Base-by-base conservation (phyloP, 2,113 vertebrate genomes). In the Ciconia stormi region DNA sequence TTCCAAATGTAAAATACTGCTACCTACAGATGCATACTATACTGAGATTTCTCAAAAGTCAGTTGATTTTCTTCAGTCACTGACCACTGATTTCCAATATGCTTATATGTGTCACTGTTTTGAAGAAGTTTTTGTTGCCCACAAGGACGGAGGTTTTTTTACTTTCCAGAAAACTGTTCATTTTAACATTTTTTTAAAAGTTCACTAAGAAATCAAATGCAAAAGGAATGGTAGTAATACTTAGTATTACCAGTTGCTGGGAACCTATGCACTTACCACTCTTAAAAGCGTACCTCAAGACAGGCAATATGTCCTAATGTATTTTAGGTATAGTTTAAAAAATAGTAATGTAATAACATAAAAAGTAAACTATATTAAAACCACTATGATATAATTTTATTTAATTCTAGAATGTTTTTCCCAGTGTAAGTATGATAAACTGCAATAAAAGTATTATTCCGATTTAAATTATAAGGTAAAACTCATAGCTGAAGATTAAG, bases 1-100 rank as follows among this genome's bases (percentile, higher is more conserved):
- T 95, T 94, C 91, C 77, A 82, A 56, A 86, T 81, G 79, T 66
- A 80, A 96, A 96, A 90, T 92, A 25, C 55, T 49, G 47, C 84
- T 94, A 83, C 80, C 72, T 92, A 62, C 69, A 90, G 76, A 59
- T 55, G 62, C 38, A 42, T 65, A 12, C 4, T 3, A 9, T 15
- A 5, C 40, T 15, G 14, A 14, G 32, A 12, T 79, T 92, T 91
- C 83, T 89, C 58, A 62, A 52, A 90, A 84, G 25, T 14, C 40
- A 8, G 13, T 29, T 83, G 65, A 52, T 95, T 87, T 82, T 84
- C 69, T 84, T 79, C 49, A 26, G 40, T n/a, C 58, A 29, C 49
- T 66, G 79, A 65, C 56, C 36, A 38, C 29, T 27, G 53, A 50
- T 72, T 93, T 95, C 77, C 50, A 55, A 9, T 50, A 3, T 10